Evolutionary conservation across 2,888 invertebrate species (phyloP), one percentile per base, ranked within the genome.

Genomic region (Nomada ruficornis): DNA sequence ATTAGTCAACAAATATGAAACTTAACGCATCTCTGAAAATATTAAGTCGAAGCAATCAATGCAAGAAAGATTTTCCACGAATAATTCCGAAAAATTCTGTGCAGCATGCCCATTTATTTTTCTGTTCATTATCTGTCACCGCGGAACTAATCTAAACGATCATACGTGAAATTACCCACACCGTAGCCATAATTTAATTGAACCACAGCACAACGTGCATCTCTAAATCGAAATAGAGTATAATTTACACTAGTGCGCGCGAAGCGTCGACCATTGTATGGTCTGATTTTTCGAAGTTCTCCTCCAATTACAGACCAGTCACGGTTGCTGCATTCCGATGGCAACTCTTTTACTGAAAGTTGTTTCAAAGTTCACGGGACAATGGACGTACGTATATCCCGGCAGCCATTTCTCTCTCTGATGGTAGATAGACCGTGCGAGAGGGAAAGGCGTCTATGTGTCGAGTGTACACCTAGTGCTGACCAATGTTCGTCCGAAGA

Each of bases 361-460:
- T 93, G 93, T 90, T 88, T 83, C 91, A 89, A 93, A 93, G 93
- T 93, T 93, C 91, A 90, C 89, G 91, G 91, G 90, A 93, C 93
- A 93, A 93, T 93, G 90, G 91, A 84, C 89, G 88, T 87, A 82
- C 88, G 89, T 91, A 89, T 90, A 89, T 90, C 86, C 88, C 84
- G 74, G 69, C 77, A 65, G 67, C 77, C 80, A 80, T 85, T 83
- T 88, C 86, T 88, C 88, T 85, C 86, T 85, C 88, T 64, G 86
- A 88, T 85, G 83, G 86, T 77, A 86, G 88, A 88, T 88, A 88
- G 79, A 85, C 65, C 60, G 74, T 73, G 50, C 72, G 83, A 83
- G 84, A 86, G 88, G 88, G 90, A 90, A 90, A 90, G 83, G 89
- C 88, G 76, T 86, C 86, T 79, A 83, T 87, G 86, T 85, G 74